Conservation (phyloP, 2,797 vertebrate genomes). For the Urocyon cinereoargenteus region DNA sequence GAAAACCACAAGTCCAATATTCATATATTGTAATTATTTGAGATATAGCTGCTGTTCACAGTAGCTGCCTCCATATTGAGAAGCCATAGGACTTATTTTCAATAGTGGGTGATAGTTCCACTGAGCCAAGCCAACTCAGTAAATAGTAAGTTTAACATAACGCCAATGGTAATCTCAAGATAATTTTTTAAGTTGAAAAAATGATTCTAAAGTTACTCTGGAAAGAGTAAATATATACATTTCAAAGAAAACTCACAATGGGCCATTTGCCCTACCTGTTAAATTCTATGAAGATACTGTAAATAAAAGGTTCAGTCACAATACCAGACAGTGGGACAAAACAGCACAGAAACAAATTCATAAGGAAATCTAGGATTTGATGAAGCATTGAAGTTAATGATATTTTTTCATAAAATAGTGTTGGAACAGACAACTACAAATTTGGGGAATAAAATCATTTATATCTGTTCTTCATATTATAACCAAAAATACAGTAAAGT, state of each 20-base stretch:
- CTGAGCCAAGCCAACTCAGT: background rate
- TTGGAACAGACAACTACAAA: background rate
- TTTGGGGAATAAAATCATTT: background rate
- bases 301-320: background rate
- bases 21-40: background rate
- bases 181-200: conserved; percentile 22
- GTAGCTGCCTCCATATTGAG: background rate
- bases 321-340: background rate
- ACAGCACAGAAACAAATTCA: background rate
- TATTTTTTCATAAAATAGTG: background rate
- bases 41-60: background rate
- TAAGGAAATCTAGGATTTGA: background rate
- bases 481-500: background rate
- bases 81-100: background rate
- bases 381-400: background rate
- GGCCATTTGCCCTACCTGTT: background rate
- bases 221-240: background rate
- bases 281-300: background rate
- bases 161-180: background rate
- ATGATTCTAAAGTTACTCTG: background rate
- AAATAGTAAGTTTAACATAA: background rate
- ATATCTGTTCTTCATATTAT: background rate
- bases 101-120: background rate
- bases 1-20: background rate
- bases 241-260: background rate